Evolutionary conservation across 2,113 vertebrate species (phyloP).

Genomic region (Mungos mungo): DNA sequence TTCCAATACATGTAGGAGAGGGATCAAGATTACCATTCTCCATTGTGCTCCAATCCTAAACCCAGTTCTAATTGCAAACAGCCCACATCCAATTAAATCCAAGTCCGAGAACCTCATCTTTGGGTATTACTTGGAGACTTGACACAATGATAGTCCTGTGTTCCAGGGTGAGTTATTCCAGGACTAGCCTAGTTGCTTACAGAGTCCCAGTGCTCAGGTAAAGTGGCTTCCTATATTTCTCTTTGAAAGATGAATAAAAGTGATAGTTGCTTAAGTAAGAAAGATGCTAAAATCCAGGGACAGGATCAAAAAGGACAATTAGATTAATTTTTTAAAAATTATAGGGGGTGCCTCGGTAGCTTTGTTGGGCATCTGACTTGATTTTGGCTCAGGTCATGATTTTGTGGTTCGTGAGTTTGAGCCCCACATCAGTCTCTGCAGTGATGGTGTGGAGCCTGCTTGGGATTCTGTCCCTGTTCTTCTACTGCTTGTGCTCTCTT

Average conservation of each 20-base stretch:
- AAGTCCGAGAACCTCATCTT: not conserved
- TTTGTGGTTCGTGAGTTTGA: too few species aligned
- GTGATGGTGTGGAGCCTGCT: too few species aligned
- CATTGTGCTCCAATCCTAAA: not conserved
- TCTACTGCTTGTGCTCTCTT: too few species aligned
- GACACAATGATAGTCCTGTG: not conserved
- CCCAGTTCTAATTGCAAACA: not conserved
- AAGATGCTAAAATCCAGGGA: not conserved
- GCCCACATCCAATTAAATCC: not conserved
- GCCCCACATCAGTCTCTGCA: too few species aligned
- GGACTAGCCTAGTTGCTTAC: not conserved
- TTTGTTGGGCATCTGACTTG: too few species aligned
- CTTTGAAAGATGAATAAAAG: not conserved
- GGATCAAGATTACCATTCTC: not conserved
- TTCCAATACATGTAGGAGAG: not conserved
- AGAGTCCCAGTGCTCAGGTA: not conserved
- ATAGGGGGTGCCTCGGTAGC: too few species aligned
- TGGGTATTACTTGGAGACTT: not conserved
- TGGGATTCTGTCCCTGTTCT: too few species aligned
- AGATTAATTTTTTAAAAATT: not conserved
- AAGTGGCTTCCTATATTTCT: not conserved
- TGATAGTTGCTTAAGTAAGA: not conserved
- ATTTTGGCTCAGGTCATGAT: too few species aligned
- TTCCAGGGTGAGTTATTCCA: not conserved
- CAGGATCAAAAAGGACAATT: not conserved